Conservation (phyloP, 2,797 vertebrate genomes). For the Mus caroli region DNA sequence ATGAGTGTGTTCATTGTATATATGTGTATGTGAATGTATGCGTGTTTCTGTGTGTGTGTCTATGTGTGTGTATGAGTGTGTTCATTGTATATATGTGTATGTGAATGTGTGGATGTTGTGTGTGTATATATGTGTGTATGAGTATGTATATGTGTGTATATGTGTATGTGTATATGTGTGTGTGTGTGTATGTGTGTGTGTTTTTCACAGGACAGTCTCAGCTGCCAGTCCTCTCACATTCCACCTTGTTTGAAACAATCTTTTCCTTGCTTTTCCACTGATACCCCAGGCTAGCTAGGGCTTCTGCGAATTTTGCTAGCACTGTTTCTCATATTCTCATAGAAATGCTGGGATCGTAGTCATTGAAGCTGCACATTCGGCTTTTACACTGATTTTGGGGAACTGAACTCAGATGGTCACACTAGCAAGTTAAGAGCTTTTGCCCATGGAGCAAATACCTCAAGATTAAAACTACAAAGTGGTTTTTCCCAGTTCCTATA, state of each 20-base stretch:
- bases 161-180: neutral
- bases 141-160: too few species aligned
- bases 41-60: neutral
- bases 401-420: neutral
- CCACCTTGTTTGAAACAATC: neutral
- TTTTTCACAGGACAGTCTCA: neutral
- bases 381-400: neutral
- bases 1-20: neutral
- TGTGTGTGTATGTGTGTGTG: neutral
- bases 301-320: neutral
- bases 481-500: neutral
- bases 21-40: neutral
- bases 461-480: conserved; percentile 10
- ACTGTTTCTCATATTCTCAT: neutral
- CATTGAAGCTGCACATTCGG: too few species aligned
- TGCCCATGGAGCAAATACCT: neutral
- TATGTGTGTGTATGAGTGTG: neutral
- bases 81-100: too few species aligned
- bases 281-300: neutral
- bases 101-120: neutral
- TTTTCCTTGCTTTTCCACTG: neutral
- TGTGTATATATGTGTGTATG: neutral
- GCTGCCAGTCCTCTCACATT: neutral
- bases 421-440: neutral
- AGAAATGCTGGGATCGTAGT: neutral